Percentiles rank a stretch among this genome's conserved stretches.
Evolutionary conservation across 2,113 vertebrate genomes (phyloP).

Genomic region (Petaurus breviceps): DNA sequence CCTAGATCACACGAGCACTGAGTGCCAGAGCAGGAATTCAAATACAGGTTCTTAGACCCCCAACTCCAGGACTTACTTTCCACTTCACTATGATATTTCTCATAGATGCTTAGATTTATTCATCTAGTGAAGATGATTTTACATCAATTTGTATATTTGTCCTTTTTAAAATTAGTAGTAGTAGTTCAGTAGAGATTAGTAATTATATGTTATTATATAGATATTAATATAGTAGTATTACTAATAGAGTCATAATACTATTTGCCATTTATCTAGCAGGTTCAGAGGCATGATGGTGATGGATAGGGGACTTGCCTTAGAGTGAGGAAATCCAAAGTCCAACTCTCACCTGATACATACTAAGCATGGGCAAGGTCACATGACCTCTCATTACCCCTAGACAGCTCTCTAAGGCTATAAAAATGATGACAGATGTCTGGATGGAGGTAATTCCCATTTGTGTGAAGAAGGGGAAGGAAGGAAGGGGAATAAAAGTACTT

Average conservation of each 20-base stretch:
- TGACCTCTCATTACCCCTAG: background rate
- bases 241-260: background rate
- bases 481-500: background rate
- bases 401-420: background rate
- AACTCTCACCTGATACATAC: background rate
- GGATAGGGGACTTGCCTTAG: background rate
- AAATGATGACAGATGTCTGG: background rate
- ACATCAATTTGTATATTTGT: background rate
- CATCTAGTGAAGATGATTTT: background rate
- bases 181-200: background rate
- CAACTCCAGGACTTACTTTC: too few relatives aligned
- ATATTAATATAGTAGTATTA: background rate
- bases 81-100: background rate
- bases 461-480: background rate
- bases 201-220: background rate
- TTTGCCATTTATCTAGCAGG: background rate
- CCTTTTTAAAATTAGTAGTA: background rate
- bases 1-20: background rate
- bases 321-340: background rate
- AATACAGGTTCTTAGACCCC: background rate
- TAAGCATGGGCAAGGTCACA: background rate
- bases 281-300: background rate
- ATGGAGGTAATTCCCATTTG: background rate
- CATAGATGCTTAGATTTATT: background rate
- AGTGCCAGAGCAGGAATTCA: background rate